These are phyloP conservation scores for Neosalanx taihuensis DNA, from an alignment of 2,797 vertebrate genomes.

Conservation along the genomic window DNA sequence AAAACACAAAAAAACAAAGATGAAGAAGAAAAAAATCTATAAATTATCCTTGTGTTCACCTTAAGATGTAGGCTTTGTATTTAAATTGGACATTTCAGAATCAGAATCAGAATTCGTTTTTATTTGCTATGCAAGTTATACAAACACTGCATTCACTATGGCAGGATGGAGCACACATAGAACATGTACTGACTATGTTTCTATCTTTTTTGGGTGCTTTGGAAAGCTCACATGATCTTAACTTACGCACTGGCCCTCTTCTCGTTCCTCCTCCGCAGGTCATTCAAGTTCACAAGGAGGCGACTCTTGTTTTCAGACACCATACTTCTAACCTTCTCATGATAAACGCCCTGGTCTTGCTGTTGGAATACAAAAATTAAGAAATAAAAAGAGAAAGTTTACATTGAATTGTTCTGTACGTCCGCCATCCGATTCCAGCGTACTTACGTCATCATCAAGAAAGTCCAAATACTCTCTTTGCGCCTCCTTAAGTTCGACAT, in stretches of 20 bases:
- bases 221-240: background rate
- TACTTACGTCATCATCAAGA: slow-evolving; percentile 65
- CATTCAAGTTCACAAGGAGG: slow-evolving; percentile 60
- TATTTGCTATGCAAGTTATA: no score
- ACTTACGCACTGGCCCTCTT: slow-evolving; percentile 59
- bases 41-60: background rate
- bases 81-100: no score
- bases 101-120: no score
- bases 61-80: no score
- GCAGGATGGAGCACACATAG: no score
- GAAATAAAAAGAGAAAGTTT: background rate
- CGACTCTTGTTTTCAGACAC: slow-evolving; percentile 54
- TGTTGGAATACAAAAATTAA: slow-evolving; percentile 14
- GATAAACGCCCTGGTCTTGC: slow-evolving; percentile 66
- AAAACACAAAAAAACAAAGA: no score
- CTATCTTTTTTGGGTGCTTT: background rate
- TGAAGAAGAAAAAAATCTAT: background rate
- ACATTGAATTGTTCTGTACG: no score
- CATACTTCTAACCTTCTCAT: slow-evolving; percentile 62
- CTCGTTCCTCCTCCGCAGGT: slow-evolving; percentile 58
- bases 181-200: no score
- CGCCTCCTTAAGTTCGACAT: slow-evolving; percentile 62
- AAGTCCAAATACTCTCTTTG: slow-evolving; percentile 68
- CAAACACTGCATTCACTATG: no score
- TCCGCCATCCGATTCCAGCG: no score